Conservation (phyloP, 2,113 vertebrate species). For the Heterotilapia buettikoferi region DNA sequence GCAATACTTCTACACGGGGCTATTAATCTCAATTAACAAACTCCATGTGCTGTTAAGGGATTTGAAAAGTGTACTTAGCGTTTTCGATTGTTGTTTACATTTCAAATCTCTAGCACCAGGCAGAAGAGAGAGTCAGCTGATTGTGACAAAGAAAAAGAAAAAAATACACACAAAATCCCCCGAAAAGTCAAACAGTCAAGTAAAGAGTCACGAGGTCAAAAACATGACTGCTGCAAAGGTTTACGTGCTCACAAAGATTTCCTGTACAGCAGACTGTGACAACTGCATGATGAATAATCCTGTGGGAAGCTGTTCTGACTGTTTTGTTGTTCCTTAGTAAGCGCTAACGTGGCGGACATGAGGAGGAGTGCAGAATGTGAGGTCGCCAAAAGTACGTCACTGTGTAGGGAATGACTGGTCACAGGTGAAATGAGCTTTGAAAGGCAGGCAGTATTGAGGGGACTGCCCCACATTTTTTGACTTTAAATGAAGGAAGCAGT, state of each 20-base stretch:
- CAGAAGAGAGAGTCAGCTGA: not conserved
- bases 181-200: not conserved
- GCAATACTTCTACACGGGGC: not conserved
- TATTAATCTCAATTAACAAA: not conserved
- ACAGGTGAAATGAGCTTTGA: conserved; percentile 59
- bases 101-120: not conserved
- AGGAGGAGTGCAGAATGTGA: conserved; percentile 28
- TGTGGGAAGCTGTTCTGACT: conserved; percentile 40
- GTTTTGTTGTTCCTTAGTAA: conserved; percentile 35
- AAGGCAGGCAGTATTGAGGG: conserved; percentile 1
- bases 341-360: conserved; percentile 7
- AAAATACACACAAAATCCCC: not conserved
- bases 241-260: conserved; percentile 18
- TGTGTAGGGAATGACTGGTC: conserved; percentile 27
- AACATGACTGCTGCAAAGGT: not conserved
- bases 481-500: not conserved
- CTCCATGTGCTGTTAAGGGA: not conserved
- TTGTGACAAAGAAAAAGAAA: not conserved
- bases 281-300: conserved; percentile 15
- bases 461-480: not conserved
- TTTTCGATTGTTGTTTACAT: not conserved
- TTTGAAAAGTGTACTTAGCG: not conserved
- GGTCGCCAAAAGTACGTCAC: conserved; percentile 16
- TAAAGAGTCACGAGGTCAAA: not conserved
- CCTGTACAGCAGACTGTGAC: conserved; percentile 10